Evolutionary conservation across 2,888 invertebrate species (phyloP), one percentile per base, ranked within the genome.

Genomic region (Eumerus sabulonum): DNA sequence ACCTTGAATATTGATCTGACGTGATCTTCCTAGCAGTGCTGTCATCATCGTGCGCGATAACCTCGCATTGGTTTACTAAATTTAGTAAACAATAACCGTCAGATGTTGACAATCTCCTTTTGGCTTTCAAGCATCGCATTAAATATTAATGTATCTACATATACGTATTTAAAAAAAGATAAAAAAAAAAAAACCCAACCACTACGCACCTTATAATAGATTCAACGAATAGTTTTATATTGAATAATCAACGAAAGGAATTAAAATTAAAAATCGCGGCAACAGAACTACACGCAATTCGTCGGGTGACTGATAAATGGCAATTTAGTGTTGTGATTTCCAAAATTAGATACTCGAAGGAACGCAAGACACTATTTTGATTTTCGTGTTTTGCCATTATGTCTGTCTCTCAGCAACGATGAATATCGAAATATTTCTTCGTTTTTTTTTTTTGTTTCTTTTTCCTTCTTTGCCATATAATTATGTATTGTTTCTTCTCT

Each of bases 61-160:
- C 67, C 67, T 73, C 45, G 40, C 57, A 51, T 48, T 67, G n/a
- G 38, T 67, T 27, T 67, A 51, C 51, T 77, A 67, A 45, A 76
- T 72, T 62, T 66, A 50, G 48, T 66, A 36, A 50, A 45, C 45
- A 57, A 13, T 40, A 62, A 50, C 9, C n/a, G 19, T 47, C 57
- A 16, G 35, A 51, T 59, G 59, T 57, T 38, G 50, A 51, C 36
- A 63, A 47, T 57, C 62, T 62, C 62, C 50, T 60, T 66, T 76
- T 19, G n/a, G 17, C 9, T 44, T 38, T 18, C 11, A 9, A 50
- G 12, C 18, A 60, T n/a, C 19, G 19, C 60, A 40, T 40, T 36
- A 44, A 45, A 1, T 59, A 19, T 44, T 51, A 51, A 56, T 38
- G 45, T 27, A 57, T 44, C 42, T 44, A 36, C 7, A 27, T 27